Conservation (phyloP, 2,113 vertebrate genomes). For the Scartelaos histophorus region DNA sequence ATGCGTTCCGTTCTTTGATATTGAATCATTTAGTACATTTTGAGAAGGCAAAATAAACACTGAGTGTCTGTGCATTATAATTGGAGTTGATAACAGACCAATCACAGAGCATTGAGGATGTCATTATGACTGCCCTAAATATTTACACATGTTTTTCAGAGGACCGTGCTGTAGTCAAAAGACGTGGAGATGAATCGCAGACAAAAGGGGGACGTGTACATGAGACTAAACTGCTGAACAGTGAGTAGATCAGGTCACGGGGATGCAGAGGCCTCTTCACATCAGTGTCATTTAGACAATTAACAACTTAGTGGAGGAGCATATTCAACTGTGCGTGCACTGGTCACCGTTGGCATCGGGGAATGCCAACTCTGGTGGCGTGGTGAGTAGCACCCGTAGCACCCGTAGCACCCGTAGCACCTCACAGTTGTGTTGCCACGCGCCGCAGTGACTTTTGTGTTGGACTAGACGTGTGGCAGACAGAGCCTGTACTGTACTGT, state of each 20-base stretch:
- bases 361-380: conserved; percentile 78
- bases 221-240: conserved; percentile 61
- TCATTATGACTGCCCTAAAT: conserved; percentile 38
- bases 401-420: conserved; percentile 29
- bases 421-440: conserved; percentile 74
- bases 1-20: neutral
- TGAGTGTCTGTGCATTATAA: conserved; percentile 22
- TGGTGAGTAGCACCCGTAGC: conserved; percentile 44
- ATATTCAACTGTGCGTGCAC: conserved; percentile 75
- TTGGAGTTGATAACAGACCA: conserved; percentile 18
- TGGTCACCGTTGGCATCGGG: conserved; percentile 74
- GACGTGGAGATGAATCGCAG: conserved; percentile 21
- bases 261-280: conserved; percentile 67
- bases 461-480: conserved; percentile 75
- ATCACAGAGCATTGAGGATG: conserved; percentile 18
- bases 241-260: conserved; percentile 64
- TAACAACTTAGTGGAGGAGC: conserved; percentile 77
- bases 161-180: conserved; percentile 32
- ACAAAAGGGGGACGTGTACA: conserved; percentile 35
- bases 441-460: conserved; percentile 68
- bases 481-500: conserved; percentile 23
- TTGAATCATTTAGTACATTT: neutral
- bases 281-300: conserved; percentile 75
- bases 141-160: conserved; percentile 47
- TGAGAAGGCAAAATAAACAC: neutral